phyloP scores from a whole-genome alignment of 2,797 vertebrate genomes.

The Gymnoscopelus microlampas region DNA sequence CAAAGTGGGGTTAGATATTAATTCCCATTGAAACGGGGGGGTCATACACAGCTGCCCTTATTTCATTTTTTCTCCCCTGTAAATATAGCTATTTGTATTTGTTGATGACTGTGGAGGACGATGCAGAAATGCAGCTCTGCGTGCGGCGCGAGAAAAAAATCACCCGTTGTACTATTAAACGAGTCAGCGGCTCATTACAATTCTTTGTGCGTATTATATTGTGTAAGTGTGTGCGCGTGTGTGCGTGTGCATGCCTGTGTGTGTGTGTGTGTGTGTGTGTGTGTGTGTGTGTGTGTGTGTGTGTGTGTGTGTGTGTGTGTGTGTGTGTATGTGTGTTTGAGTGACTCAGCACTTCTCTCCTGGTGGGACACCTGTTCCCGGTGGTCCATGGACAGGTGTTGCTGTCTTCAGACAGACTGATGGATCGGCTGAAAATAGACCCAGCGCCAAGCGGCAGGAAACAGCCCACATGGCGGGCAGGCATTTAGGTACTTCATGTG shows the following conservation, averaged over 20 bases:
- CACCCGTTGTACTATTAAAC: conserved; percentile 7
- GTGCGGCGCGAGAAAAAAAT: background rate
- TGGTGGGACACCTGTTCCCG: conserved; percentile 53
- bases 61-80: no score
- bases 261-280: conserved; percentile 6
- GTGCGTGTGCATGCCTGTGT: background rate
- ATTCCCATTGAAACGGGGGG: no score
- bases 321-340: conserved; percentile 5
- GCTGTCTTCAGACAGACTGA: conserved; percentile 50
- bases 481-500: no score
- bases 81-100: no score
- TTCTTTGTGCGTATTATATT: background rate
- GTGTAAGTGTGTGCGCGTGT: no score
- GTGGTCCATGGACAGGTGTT: conserved; percentile 61
- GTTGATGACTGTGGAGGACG: no score
- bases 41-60: no score
- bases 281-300: background rate
- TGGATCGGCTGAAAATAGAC: conserved; percentile 34
- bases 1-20: no score
- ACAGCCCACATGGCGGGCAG: background rate
- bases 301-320: conserved; percentile 9
- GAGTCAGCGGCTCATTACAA: conserved; percentile 22
- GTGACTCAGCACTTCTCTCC: conserved; percentile 61
- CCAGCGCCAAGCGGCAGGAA: background rate
- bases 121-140: no score